Evolutionary conservation across 35 echinoderm and acorn worm species (phyloP).

Genomic region (Stichopus chloronotus): DNA sequence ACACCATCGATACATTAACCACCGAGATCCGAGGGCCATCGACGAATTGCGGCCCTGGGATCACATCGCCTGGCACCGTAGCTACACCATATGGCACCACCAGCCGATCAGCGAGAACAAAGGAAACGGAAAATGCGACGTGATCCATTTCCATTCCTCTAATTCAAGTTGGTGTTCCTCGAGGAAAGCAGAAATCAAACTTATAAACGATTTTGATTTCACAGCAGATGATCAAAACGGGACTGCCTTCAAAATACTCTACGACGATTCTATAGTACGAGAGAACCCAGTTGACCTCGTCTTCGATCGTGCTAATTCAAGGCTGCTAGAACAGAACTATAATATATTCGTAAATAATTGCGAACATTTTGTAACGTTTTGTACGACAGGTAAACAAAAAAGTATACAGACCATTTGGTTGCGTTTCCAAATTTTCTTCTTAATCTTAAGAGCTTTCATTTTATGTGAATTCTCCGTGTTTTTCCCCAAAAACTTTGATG

Average conservation of each 20-base stretch:
- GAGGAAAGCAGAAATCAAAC: neutral
- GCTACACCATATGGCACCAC: constrained; percentile 41
- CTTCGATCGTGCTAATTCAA: constrained; percentile 31
- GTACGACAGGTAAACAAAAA: constrained; percentile 10
- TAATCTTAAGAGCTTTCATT: neutral
- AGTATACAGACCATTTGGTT: constrained; percentile 33
- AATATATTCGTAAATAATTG: constrained; percentile 10
- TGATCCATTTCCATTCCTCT: neutral
- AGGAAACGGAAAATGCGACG: constrained; percentile 32
- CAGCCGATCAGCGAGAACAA: constrained; percentile 10
- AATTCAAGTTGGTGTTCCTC: too few relatives aligned
- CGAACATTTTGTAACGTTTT: constrained; percentile 42
- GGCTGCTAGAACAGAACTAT: constrained; percentile 1
- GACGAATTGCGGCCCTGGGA: neutral
- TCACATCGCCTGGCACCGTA: constrained; percentile 20
- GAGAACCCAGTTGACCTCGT: constrained; percentile 25
- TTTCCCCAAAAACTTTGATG: neutral
- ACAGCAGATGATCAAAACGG: neutral
- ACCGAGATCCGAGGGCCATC: neutral
- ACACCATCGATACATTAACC: neutral
- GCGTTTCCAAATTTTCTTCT: neutral
- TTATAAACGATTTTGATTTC: constrained; percentile 20
- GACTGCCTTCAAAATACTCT: constrained; percentile 31
- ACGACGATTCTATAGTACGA: neutral
- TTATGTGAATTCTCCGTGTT: neutral